A percentile compares a stretch with the other conserved stretches of the same genome.
phyloP scores from a whole-genome alignment of 2,888 invertebrate genomes.

The Phortica magna region DNA sequence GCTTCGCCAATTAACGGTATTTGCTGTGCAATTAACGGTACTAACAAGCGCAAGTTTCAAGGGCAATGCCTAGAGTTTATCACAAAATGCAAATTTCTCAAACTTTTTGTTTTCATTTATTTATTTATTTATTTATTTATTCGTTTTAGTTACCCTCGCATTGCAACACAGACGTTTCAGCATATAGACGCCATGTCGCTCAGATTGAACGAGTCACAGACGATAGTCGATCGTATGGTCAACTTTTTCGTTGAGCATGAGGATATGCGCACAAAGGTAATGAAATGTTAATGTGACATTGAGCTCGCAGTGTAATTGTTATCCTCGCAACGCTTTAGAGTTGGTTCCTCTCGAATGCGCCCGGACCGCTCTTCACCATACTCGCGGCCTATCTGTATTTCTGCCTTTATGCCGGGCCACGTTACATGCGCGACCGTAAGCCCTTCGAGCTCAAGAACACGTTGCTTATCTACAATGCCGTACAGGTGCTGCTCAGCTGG shows the following conservation, averaged over 20 bases:
- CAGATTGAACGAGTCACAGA: constrained; percentile 74
- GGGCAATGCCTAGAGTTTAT: background rate
- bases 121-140: background rate
- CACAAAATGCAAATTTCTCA: background rate
- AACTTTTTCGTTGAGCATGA: constrained; percentile 78
- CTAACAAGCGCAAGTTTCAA: background rate
- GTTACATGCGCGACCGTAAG: constrained; percentile 91
- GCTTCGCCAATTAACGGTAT: background rate
- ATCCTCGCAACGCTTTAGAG: constrained; percentile 74
- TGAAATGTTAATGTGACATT: background rate
- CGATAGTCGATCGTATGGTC: constrained; percentile 76
- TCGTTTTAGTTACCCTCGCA: background rate
- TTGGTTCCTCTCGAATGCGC: constrained; percentile 87
- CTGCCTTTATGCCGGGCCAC: constrained; percentile 88
- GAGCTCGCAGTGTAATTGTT: background rate
- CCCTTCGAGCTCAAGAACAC: constrained; percentile 89
- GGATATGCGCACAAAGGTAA: constrained; percentile 74
- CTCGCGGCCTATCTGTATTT: constrained; percentile 86
- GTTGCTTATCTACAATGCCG: constrained; percentile 90
- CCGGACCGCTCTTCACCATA: constrained; percentile 84
- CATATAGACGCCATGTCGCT: constrained; percentile 60
- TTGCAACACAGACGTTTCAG: background rate
- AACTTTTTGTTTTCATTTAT: background rate
- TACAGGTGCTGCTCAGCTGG: constrained; percentile 90
- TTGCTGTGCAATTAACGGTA: background rate